Conservation (phyloP, 30 jellyfish, hydroid and myxozoan genomes). For the Aurelia aurita region DNA sequence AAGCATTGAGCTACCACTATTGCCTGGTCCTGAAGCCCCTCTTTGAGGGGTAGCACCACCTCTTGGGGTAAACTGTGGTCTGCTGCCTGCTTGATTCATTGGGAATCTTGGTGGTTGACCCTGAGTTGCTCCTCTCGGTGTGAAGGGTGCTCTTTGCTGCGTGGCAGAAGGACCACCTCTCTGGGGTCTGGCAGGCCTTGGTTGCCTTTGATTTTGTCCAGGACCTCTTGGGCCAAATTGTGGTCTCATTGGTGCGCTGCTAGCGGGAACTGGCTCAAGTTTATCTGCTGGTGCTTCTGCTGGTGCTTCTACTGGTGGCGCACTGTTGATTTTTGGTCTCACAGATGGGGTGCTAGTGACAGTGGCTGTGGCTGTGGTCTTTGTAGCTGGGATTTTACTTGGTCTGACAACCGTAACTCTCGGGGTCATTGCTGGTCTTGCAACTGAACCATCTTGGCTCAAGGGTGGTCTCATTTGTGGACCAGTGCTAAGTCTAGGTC, state of each 20-base stretch:
- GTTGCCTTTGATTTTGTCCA: neutral
- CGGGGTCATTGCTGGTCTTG: neutral
- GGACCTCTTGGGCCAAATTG: constrained; percentile 17
- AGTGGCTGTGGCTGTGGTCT: neutral
- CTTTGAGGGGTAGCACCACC: constrained; percentile 18
- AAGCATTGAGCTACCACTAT: neutral
- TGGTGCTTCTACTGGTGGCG: constrained; percentile 51
- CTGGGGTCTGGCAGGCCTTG: neutral
- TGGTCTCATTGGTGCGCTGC: neutral
- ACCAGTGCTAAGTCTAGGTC: constrained; percentile 8
- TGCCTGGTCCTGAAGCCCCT: neutral
- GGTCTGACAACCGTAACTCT: too few species aligned
- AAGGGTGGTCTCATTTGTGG: constrained; percentile 25
- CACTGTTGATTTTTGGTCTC: constrained; percentile 43
- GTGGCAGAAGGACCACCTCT: neutral
- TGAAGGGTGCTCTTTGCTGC: neutral
- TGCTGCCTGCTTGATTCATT: neutral
- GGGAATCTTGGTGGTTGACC: too few species aligned
- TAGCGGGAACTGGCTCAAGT: neutral
- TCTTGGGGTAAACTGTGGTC: neutral
- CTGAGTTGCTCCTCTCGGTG: too few species aligned
- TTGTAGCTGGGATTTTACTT: too few species aligned
- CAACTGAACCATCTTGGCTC: neutral
- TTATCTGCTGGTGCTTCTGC: neutral
- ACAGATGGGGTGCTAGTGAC: neutral